phyloP scores from a whole-genome alignment of 1,140 invertebrate species.

The Drosophila azteca region DNA sequence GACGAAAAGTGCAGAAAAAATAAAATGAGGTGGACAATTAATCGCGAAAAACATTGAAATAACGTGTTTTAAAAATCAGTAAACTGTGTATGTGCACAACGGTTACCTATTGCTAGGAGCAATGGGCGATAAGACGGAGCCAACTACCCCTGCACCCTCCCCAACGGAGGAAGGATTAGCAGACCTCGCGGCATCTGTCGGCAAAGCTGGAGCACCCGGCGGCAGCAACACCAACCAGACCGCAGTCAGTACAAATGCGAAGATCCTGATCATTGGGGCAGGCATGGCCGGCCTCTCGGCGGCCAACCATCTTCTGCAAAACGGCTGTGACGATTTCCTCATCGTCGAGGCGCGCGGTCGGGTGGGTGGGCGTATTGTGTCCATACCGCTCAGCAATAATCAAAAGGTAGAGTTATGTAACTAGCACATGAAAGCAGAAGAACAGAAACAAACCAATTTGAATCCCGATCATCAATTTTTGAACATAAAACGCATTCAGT shows the following conservation, averaged over 20 bases:
- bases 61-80: slow-evolving; percentile 8
- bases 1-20: slow-evolving; percentile 43
- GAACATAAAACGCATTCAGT: background rate
- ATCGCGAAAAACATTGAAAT: slow-evolving; percentile 10
- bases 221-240: background rate
- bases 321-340: slow-evolving; percentile 90
- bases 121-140: slow-evolving; percentile 67
- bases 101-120: slow-evolving; percentile 10
- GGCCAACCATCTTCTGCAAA: slow-evolving; percentile 92
- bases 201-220: slow-evolving; percentile 15
- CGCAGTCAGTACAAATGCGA: slow-evolving; percentile 72
- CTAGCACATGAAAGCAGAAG: background rate
- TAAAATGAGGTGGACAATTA: slow-evolving; percentile 46
- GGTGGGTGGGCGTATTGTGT: slow-evolving; percentile 91
- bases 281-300: slow-evolving; percentile 94
- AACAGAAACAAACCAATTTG: background rate
- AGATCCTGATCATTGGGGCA: slow-evolving; percentile 93
- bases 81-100: slow-evolving; percentile 43
- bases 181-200: slow-evolving; percentile 29
- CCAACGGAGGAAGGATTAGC: slow-evolving; percentile 68
- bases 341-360: slow-evolving; percentile 91
- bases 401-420: slow-evolving; percentile 84
- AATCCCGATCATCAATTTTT: too few relatives aligned
- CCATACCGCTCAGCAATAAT: slow-evolving; percentile 88
- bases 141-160: slow-evolving; percentile 74